Evolutionary conservation across 2,888 invertebrate species (phyloP).

Genomic region (Acleris emargana): DNA sequence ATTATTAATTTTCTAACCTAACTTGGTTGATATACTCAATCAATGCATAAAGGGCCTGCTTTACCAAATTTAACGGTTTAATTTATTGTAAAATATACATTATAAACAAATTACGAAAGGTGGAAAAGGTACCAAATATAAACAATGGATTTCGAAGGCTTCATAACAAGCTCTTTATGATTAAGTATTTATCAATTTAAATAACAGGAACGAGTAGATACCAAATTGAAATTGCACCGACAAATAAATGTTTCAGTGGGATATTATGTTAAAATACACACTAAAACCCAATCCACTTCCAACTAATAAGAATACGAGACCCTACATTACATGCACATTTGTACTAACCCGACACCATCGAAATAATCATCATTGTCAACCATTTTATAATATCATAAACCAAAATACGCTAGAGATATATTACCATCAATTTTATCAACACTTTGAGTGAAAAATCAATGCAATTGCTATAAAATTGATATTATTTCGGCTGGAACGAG

Average conservation of each 20-base stretch:
- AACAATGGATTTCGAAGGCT: neutral
- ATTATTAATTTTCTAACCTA: too few relatives aligned
- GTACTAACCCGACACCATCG: conserved; percentile 81
- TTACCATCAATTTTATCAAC: conserved; percentile 36
- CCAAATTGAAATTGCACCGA: neutral
- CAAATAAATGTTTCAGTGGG: neutral
- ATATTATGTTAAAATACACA: conserved; percentile 1
- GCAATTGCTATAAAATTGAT: neutral
- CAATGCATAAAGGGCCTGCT: too few relatives aligned
- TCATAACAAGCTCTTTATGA: neutral
- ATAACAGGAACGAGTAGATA: neutral
- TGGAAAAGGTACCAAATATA: too few relatives aligned
- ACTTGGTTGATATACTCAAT: too few relatives aligned
- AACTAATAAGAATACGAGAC: conserved; percentile 26
- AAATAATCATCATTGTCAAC: conserved; percentile 76
- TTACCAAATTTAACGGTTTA: too few relatives aligned
- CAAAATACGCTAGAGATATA: conserved; percentile 24
- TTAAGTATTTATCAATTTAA: neutral
- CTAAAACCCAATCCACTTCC: conserved; percentile 19
- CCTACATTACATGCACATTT: conserved; percentile 44
- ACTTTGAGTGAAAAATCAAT: conserved; percentile 20
- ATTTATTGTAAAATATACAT: too few relatives aligned
- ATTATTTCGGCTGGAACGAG: neutral
- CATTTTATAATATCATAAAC: conserved; percentile 51
- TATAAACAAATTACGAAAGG: too few relatives aligned